Evolutionary conservation across 2,888 invertebrate species (phyloP).

Genomic region (Leptinotarsa tumamoca): DNA sequence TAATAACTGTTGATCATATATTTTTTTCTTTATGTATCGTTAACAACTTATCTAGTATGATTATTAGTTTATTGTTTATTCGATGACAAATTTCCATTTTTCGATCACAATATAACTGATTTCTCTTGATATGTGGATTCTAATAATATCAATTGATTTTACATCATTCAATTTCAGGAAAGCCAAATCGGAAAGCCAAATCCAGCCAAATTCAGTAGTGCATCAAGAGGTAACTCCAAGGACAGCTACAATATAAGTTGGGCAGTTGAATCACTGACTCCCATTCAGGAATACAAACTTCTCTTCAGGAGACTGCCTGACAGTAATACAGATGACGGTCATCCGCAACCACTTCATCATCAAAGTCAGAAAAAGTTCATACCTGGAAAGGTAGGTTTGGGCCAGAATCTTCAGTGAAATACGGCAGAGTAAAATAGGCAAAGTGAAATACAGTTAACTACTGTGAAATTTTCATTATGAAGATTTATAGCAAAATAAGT

Average conservation of each 20-base stretch:
- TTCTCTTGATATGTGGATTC: too few relatives aligned
- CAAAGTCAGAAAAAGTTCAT: constrained; percentile 64
- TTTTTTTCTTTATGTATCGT: too few relatives aligned
- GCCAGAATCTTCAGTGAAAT: neutral
- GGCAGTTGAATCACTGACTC: constrained; percentile 76
- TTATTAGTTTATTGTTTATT: too few relatives aligned
- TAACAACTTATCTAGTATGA: too few relatives aligned
- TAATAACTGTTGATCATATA: too few relatives aligned
- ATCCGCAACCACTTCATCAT: constrained; percentile 66
- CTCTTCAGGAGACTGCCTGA: constrained; percentile 74
- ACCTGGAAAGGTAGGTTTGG: constrained; percentile 33
- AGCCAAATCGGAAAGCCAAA: constrained; percentile 77
- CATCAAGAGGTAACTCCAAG: constrained; percentile 71
- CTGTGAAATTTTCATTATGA: too few relatives aligned
- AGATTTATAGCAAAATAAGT: too few relatives aligned
- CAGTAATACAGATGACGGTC: constrained; percentile 61
- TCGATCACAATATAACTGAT: too few relatives aligned
- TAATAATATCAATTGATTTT: neutral
- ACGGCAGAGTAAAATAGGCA: too few relatives aligned
- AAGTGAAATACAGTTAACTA: too few relatives aligned
- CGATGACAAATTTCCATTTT: too few relatives aligned
- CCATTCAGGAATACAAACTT: constrained; percentile 76
- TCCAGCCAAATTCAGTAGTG: constrained; percentile 74
- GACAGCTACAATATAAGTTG: constrained; percentile 77
- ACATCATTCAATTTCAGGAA: constrained; percentile 65